These are phyloP conservation scores for Leiothrix lutea DNA, from an alignment of 2,113 vertebrate genomes.

Conservation along the genomic window DNA sequence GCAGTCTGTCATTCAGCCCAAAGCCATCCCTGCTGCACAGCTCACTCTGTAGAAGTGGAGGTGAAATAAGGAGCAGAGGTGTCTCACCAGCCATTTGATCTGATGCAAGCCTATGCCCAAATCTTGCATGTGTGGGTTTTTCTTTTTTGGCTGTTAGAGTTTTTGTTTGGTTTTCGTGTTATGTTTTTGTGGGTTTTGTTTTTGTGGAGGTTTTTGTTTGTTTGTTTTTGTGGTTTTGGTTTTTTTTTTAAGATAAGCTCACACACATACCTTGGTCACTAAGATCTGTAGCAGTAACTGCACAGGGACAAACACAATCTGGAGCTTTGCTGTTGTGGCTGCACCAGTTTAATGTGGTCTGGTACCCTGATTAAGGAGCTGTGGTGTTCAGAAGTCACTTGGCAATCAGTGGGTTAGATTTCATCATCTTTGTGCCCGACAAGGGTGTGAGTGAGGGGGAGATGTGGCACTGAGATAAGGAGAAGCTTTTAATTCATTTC, in stretches of 20 bases:
- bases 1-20: not conserved
- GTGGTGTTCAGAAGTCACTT: not conserved
- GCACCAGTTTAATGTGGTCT: not conserved
- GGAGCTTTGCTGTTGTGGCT: not conserved
- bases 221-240: accelerated
- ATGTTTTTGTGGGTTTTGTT: not conserved
- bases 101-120: not conserved
- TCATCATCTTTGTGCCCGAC: not conserved
- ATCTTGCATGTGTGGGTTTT: not conserved
- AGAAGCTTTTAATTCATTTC: conserved; percentile 42
- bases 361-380: not conserved
- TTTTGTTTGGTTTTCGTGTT: not conserved
- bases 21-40: not conserved
- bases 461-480: conserved; percentile 12
- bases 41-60: not conserved
- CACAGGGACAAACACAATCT: not conserved
- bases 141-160: not conserved
- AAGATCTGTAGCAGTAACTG: not conserved
- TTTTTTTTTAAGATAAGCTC: not conserved
- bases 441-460: not conserved
- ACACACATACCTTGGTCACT: not conserved
- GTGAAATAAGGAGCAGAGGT: not conserved
- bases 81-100: not conserved
- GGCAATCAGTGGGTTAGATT: not conserved
- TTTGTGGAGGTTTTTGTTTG: not conserved